These are phyloP conservation scores for Nemotelus pantherinus DNA, from an alignment of 2,888 invertebrate species.

Conservation along the genomic window DNA sequence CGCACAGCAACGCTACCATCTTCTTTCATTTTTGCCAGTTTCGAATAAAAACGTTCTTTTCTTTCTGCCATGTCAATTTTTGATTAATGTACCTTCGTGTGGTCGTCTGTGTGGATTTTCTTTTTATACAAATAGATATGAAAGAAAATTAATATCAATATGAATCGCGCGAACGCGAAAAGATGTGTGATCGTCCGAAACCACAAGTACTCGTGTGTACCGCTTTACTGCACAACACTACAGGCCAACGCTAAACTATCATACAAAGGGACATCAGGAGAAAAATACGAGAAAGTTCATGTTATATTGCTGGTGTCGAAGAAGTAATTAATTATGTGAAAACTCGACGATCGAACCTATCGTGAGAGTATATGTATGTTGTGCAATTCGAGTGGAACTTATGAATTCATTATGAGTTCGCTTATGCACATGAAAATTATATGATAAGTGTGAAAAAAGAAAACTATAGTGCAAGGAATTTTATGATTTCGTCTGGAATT, in stretches of 20 bases:
- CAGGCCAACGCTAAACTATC: too few species aligned
- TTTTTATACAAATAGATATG: background rate
- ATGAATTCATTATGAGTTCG: too few species aligned
- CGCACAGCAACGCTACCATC: too few species aligned
- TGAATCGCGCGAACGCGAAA: background rate
- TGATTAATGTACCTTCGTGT: constrained; percentile 25
- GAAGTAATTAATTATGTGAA: constrained; percentile 35
- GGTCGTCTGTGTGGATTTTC: background rate
- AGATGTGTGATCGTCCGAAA: constrained; percentile 6
- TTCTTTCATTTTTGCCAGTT: constrained; percentile 16
- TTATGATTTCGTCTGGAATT: too few species aligned
- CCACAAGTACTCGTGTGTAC: too few species aligned
- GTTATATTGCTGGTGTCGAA: background rate
- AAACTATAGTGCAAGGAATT: too few species aligned
- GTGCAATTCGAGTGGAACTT: too few species aligned
- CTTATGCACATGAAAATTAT: too few species aligned
- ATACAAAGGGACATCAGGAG: constrained; percentile 1
- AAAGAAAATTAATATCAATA: constrained; percentile 9
- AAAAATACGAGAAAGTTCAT: constrained; percentile 27
- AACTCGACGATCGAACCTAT: background rate
- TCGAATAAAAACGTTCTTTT: constrained; percentile 27
- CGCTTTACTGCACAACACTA: too few species aligned
- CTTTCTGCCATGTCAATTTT: constrained; percentile 15
- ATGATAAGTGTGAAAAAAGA: too few species aligned
- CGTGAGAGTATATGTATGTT: too few species aligned